Evolutionary conservation across 2,888 invertebrate species (phyloP), one percentile per base, ranked within the genome.

Genomic region (Calephelis perditalis): DNA sequence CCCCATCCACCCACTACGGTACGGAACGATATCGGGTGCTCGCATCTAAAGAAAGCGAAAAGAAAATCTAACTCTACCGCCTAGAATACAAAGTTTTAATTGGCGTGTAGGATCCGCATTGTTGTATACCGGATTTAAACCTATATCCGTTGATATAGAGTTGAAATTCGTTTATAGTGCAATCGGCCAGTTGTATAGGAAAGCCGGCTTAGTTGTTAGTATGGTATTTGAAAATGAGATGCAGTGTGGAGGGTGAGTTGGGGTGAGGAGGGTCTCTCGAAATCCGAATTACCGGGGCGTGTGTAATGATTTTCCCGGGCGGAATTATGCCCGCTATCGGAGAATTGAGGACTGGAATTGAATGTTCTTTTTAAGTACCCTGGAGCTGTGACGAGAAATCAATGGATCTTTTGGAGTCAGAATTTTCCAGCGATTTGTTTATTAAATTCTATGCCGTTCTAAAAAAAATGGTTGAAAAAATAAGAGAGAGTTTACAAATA

Each of bases 261-360:
- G 65, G 66, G 63, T 62, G 72, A 67, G 69, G 73, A 73, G 72
- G 77, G 77, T 76, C 77, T 80, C 84, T 86, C 86, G 82, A 84
- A 87, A 87, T 84, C 87, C 86, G 86, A 89, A 88, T 89, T 86
- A 86, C 86, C 87, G 80, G 84, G 84, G 86, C 90, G 88, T 87
- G 79, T 86, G 86, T 90, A 90, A 90, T 89, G 89, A 90, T 89
- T 90, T 89, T 85, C 88, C 89, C 84, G 83, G 82, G 71, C 78
- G 82, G 84, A 87, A 87, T 86, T 86, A 87, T 86, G 82, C 81
- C 78, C 78, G 81, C 82, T 82, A 89, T 88, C 78, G 86, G 79
- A 80, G 81, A 76, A 75, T 79, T 76, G 81, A 79, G 77, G 79
- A 78, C 68, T 68, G 70, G 73, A 71, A 71, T 73, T 71, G 73